A percentile compares a stretch with the other conserved stretches of the same genome.
Conservation (phyloP, 2,797 vertebrate genomes). For the Arctocebus calabarensis region DNA sequence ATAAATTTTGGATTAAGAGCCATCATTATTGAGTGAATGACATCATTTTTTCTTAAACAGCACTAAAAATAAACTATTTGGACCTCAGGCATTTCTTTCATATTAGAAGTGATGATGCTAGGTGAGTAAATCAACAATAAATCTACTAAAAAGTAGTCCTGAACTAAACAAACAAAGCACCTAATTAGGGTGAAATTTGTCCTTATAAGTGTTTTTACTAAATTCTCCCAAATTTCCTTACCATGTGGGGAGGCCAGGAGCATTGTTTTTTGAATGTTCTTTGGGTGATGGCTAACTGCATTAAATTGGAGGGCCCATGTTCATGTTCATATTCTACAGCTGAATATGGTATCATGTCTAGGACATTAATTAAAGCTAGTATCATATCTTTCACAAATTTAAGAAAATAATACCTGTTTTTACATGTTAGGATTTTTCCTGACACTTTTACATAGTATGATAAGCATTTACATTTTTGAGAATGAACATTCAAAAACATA, state of each 20-base stretch:
- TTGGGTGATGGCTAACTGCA: neutral
- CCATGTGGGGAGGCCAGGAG: neutral
- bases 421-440: constrained; percentile 22
- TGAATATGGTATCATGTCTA: neutral
- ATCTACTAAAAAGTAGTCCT: neutral
- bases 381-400: neutral
- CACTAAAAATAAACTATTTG: neutral
- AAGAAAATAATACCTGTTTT: constrained; percentile 7
- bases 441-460: constrained; percentile 12
- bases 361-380: neutral
- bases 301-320: neutral
- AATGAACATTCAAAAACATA: constrained; percentile 66
- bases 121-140: neutral
- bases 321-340: neutral
- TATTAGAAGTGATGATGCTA: neutral
- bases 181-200: neutral
- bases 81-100: neutral
- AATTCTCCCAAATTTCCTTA: neutral
- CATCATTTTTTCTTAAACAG: neutral
- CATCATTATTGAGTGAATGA: neutral
- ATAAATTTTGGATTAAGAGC: neutral
- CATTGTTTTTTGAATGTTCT: neutral
- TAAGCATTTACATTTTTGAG: constrained; percentile 57
- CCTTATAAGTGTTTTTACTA: neutral
- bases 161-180: neutral